Conservation (phyloP, 2,113 vertebrate genomes). For the Arvicanthis niloticus region DNA sequence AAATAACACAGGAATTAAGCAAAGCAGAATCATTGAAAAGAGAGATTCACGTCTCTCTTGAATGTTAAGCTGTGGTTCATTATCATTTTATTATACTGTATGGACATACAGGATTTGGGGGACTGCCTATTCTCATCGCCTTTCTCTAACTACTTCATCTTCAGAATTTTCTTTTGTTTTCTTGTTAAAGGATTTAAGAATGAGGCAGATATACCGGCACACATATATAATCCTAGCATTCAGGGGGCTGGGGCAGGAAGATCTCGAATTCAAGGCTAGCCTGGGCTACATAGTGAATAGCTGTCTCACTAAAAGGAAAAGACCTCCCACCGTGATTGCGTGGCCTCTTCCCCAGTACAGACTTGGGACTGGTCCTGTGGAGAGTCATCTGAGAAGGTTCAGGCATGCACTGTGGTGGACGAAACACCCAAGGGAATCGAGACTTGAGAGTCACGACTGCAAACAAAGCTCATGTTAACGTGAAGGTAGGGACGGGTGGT, state of each 20-base stretch:
- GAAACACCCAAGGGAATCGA: background rate
- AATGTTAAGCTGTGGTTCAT: background rate
- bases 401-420: no score
- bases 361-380: background rate
- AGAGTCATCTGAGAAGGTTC: background rate
- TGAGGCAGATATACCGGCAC: background rate
- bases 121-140: background rate
- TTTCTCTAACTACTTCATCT: background rate
- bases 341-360: background rate
- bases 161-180: background rate
- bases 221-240: background rate
- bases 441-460: background rate
- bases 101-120: background rate
- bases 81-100: conserved; percentile 11
- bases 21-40: conserved; percentile 41
- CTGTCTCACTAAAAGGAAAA: background rate
- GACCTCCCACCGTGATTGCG: no score
- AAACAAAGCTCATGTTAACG: background rate
- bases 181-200: background rate
- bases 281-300: background rate
- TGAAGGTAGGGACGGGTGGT: background rate
- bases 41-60: conserved; percentile 1
- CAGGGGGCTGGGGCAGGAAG: background rate
- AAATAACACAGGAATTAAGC: background rate
- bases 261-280: background rate